These are phyloP conservation scores for Drosophila dives DNA, from an alignment of 2,888 invertebrate species.

Conservation along the genomic window DNA sequence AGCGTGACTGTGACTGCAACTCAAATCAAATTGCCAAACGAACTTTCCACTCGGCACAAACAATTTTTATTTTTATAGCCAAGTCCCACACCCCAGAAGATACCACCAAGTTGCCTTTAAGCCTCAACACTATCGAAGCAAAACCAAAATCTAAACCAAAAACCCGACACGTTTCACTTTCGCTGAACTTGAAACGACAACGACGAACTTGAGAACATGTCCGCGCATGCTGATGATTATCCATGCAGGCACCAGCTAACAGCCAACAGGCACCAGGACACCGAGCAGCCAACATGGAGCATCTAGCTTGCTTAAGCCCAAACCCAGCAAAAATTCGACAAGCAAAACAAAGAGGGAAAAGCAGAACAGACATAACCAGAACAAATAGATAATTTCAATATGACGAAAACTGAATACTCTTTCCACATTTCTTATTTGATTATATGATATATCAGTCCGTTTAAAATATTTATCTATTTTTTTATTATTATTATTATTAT, in stretches of 20 bases:
- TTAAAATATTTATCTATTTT: not conserved
- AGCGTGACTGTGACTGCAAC: constrained; percentile 52
- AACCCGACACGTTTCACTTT: constrained; percentile 65
- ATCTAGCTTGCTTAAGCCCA: constrained; percentile 38
- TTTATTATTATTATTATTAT: not conserved
- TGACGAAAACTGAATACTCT: not conserved
- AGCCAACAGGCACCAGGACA: constrained; percentile 6
- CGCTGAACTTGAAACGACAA: constrained; percentile 67
- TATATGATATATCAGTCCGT: not conserved
- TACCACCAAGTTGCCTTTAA: constrained; percentile 24
- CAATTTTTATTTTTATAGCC: constrained; percentile 73
- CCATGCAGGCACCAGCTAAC: constrained; percentile 25
- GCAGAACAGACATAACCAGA: constrained; percentile 50
- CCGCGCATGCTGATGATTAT: constrained; percentile 79
- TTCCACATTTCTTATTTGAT: not conserved
- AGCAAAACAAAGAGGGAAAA: constrained; percentile 46
- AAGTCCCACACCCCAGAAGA: constrained; percentile 3
- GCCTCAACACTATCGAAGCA: constrained; percentile 22
- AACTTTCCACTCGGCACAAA: constrained; percentile 67
- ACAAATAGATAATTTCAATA: not conserved
- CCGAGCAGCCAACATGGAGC: constrained; percentile 1
- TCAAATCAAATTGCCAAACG: constrained; percentile 63
- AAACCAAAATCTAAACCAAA: constrained; percentile 19
- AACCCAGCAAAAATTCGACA: not conserved
- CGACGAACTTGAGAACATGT: constrained; percentile 63